Evolutionary conservation across 2,797 vertebrate species (phyloP), one percentile per base, ranked within the genome.

Genomic region (Rhabdomys pumilio): DNA sequence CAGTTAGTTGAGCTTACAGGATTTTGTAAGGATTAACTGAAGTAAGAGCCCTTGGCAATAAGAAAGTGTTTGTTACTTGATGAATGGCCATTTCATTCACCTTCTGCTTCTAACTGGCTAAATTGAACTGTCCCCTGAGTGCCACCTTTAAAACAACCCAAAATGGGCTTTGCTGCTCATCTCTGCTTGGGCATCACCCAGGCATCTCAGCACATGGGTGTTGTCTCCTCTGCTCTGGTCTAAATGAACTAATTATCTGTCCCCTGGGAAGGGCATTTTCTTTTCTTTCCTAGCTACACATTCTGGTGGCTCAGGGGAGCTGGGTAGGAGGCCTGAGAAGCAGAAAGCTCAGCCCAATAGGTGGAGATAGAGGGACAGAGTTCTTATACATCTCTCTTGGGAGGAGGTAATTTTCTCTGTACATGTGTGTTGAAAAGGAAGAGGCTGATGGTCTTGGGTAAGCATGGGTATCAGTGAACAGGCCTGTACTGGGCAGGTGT

Each of bases 211-310:
- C 10, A 53, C 0, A 11, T 15, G 61, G 44, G 44, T 4, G 19
- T 2, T 12, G 41, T 20, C 73, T 29, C n/a, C 31, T 80, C 73
- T 72, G 24, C n/a, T 84, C 53, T 82, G 34, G n/a, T 65, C 53
- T 85, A 53, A 67, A 15, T 26, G 12, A 53, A 69, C 67, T 63
- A 22, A 22, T 15, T 47, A 34, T n/a, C 53, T 31, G 44, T 50
- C 61, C 50, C 65, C 34, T 1, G 10, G 12, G 65, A 20, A 50
- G 55, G 38, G 12, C 1, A 3, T 41, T 90, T 76, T 55, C 26
- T 80, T 93, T 89, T 13, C 8, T 89, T 65, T 92, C 50, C 59
- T 80, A 69, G 41, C 65, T 86, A 41, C 5, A 65, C 38, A 92
- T 67, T 87, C 50, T 87, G 95, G 53, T 38, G 26, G 83, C 3